Conservation (phyloP, 2,113 vertebrate genomes). For the human region DNA sequence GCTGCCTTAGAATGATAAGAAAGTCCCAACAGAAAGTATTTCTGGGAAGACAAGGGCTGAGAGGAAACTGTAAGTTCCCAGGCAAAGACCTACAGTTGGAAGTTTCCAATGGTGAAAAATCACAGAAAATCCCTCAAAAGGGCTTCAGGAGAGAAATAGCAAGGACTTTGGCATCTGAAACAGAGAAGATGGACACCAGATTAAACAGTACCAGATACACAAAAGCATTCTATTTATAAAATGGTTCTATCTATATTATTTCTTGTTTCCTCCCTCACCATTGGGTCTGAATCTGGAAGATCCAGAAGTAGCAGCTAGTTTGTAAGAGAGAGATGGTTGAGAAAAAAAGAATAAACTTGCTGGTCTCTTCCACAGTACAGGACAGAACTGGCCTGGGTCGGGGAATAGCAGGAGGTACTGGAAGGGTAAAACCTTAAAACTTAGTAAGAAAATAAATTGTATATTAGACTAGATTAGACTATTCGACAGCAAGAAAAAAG, state of each 20-base stretch:
- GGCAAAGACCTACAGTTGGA: neutral
- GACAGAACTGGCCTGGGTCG: neutral
- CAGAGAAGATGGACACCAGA: neutral
- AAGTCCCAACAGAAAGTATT: neutral
- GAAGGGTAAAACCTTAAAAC: neutral
- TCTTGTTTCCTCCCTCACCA: neutral
- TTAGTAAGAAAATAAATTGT: neutral
- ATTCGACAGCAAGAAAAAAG: neutral
- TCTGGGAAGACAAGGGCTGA: neutral
- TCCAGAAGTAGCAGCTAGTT: neutral
- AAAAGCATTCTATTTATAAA: neutral
- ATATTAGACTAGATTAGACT: neutral
- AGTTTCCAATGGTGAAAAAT: neutral
- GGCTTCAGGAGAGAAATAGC: neutral
- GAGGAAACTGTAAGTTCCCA: neutral
- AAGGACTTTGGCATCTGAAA: neutral
- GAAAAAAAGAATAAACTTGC: neutral
- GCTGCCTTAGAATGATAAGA: neutral
- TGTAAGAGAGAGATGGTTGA: neutral
- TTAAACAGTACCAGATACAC: neutral
- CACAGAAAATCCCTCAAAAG: neutral
- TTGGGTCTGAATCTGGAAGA: neutral
- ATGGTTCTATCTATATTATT: neutral
- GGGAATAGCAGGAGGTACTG: neutral
- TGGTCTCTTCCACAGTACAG: no score